Percentiles rank a stretch among this genome's conserved stretches.
These are phyloP conservation scores for Prionace glauca DNA, from an alignment of 2,797 vertebrate species.

Conservation along the genomic window DNA sequence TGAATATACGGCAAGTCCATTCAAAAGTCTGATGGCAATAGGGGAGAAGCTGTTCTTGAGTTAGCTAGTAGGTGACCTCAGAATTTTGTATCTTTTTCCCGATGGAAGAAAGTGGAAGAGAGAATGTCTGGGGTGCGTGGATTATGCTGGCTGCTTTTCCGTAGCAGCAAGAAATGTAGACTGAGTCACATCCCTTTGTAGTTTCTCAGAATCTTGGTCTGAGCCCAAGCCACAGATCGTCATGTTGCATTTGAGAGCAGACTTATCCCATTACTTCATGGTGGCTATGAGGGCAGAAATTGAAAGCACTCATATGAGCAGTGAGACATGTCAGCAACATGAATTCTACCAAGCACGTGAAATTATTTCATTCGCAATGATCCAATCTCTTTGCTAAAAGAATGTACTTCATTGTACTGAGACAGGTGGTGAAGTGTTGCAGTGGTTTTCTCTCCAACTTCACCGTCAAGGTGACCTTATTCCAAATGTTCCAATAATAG, in stretches of 20 bases:
- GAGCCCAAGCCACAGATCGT: background rate
- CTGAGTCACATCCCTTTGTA: no score
- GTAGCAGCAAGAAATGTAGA: no score
- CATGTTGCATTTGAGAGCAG: background rate
- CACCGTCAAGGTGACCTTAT: background rate
- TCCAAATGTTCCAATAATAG: background rate
- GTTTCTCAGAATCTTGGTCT: no score
- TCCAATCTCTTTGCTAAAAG: background rate
- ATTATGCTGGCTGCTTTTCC: no score
- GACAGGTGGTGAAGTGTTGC: constrained; percentile 5
- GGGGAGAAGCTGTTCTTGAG: no score
- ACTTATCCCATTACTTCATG: background rate
- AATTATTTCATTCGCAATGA: background rate
- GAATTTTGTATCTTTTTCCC: no score
- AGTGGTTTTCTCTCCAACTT: background rate
- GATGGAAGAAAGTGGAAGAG: no score
- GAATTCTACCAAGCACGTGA: background rate
- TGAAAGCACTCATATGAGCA: background rate
- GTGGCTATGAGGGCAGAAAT: background rate
- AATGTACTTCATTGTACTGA: background rate
- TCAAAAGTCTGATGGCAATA: no score
- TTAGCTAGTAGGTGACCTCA: no score
- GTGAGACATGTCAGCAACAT: background rate
- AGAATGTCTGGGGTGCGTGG: no score
- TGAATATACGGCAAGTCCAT: no score